Evolutionary conservation across 2,888 invertebrate species (phyloP).

Genomic region (Sphaerophoria taeniata): DNA sequence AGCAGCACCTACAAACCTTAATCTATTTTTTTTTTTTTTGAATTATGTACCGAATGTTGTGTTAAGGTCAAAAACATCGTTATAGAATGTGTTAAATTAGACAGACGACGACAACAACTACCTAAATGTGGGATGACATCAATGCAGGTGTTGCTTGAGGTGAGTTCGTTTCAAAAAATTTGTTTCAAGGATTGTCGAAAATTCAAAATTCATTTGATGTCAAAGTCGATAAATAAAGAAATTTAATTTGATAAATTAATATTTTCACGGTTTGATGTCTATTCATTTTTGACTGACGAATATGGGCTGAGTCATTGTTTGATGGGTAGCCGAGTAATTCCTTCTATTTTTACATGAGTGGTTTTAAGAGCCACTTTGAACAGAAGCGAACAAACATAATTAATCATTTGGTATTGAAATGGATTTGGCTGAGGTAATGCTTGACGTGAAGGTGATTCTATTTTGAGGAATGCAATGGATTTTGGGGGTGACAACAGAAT

Average conservation of each 20-base stretch:
- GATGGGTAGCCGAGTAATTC: background rate
- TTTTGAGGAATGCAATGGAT: background rate
- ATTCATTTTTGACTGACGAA: conserved; percentile 55
- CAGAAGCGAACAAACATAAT: conserved; percentile 10
- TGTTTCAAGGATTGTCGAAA: conserved; percentile 38
- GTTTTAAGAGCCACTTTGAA: conserved; percentile 10
- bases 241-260: conserved; percentile 53
- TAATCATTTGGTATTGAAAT: conserved; percentile 57
- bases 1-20: background rate
- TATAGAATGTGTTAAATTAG: conserved; percentile 59
- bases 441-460: conserved; percentile 2
- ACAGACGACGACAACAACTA: conserved; percentile 6
- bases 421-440: conserved; percentile 1
- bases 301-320: conserved; percentile 38
- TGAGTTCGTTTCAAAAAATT: conserved; percentile 16
- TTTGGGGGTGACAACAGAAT: background rate
- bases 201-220: conserved; percentile 1
- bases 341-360: conserved; percentile 18
- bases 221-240: conserved; percentile 33
- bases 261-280: background rate
- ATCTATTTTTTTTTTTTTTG: background rate
- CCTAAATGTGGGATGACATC: conserved; percentile 36
- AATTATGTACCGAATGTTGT: conserved; percentile 39
- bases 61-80: conserved; percentile 61
- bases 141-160: conserved; percentile 60